phyloP scores from a whole-genome alignment of 2,888 invertebrate species.

The Asteroscopus sphinx region DNA sequence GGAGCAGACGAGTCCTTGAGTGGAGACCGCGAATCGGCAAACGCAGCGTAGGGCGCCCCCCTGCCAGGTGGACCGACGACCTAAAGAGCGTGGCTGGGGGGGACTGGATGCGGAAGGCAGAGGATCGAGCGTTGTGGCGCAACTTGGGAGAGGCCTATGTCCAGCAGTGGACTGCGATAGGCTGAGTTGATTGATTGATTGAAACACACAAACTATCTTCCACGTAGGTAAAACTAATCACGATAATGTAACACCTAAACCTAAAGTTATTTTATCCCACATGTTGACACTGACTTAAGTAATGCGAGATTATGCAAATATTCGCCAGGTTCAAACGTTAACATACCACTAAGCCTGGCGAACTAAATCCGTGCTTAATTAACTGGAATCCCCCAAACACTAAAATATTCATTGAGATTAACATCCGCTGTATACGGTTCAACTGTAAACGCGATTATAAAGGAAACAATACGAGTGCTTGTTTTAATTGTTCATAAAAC shows the following conservation, averaged over 20 bases:
- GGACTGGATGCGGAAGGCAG: too few species aligned
- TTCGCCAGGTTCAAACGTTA: slow-evolving; percentile 19
- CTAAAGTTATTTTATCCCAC: slow-evolving; percentile 1
- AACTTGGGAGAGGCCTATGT: too few species aligned
- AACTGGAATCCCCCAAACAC: slow-evolving; percentile 17
- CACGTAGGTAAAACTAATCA: neutral
- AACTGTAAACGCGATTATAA: slow-evolving; percentile 7
- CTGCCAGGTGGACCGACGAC: too few species aligned
- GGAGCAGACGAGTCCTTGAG: too few species aligned
- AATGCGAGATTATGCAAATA: slow-evolving; percentile 15
- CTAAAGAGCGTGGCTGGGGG: too few species aligned
- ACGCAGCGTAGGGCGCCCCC: too few species aligned
- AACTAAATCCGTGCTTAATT: slow-evolving; percentile 26
- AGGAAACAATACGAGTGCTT: slow-evolving; percentile 4
- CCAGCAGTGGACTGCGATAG: too few species aligned
- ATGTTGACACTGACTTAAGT: slow-evolving; percentile 10
- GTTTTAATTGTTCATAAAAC: neutral
- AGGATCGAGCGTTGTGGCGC: too few species aligned
- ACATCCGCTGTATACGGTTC: slow-evolving; percentile 10
- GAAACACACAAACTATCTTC: neutral
- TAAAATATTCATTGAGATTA: slow-evolving; percentile 39
- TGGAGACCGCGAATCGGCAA: too few species aligned
- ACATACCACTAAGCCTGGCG: slow-evolving; percentile 1
- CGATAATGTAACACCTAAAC: neutral
- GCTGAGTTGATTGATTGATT: too few species aligned